Percentiles rank a stretch among this genome's conserved stretches.
Evolutionary conservation across 2,113 vertebrate genomes (phyloP).

Genomic region (Anhinga anhinga): DNA sequence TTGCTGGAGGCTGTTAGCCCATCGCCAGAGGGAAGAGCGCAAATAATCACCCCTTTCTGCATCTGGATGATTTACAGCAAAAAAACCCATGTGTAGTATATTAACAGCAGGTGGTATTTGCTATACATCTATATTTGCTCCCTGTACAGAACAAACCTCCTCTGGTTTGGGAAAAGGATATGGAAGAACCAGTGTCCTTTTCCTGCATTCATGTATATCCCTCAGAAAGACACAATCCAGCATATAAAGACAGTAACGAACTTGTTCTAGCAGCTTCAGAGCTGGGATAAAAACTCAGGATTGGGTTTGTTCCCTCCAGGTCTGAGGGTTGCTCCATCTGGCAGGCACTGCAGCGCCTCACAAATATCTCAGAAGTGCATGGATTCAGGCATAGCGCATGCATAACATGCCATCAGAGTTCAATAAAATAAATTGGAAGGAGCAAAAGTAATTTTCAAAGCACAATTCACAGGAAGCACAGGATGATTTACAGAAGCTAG

Average conservation of each 20-base stretch:
- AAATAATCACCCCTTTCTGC: not conserved
- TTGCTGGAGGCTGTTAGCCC: not conserved
- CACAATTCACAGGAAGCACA: slow-evolving; percentile 3
- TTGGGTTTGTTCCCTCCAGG: not conserved
- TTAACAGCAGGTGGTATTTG: not conserved
- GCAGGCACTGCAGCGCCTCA: not conserved
- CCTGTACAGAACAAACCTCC: not conserved
- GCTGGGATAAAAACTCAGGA: not conserved
- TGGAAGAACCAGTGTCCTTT: not conserved
- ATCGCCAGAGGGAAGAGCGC: not conserved
- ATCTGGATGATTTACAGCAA: not conserved
- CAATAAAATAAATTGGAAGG: slow-evolving; percentile 31
- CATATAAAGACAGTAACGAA: not conserved
- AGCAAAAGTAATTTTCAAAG: slow-evolving; percentile 27
- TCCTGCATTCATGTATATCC: not conserved
- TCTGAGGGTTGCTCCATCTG: not conserved
- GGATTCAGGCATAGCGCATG: not conserved
- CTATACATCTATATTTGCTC: not conserved
- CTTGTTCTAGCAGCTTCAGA: not conserved
- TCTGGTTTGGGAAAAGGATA: not conserved
- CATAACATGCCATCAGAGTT: not conserved
- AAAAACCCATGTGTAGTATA: not conserved
- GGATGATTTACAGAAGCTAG: slow-evolving; percentile 9
- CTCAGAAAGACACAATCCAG: not conserved
- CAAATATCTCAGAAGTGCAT: not conserved